Conservation (phyloP, 2,113 vertebrate genomes). For the Cephalopholis sonnerati region DNA sequence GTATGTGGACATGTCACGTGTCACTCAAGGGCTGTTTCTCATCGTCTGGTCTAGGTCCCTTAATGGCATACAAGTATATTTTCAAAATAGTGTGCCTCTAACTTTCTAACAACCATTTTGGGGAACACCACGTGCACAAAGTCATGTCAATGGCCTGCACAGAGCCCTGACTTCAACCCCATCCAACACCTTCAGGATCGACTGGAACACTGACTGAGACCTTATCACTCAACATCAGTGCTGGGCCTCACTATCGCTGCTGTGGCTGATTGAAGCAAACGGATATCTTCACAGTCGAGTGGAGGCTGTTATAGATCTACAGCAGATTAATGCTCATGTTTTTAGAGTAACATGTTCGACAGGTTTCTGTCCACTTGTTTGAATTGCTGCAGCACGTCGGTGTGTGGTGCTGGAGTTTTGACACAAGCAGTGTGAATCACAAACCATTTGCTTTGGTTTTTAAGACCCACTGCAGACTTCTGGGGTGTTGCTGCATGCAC, state of each 20-base stretch:
- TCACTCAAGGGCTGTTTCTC: no score
- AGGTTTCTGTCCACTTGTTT: neutral
- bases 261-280: neutral
- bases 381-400: slow-evolving; percentile 4
- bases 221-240: no score
- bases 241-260: no score
- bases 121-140: neutral
- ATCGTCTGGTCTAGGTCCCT: no score
- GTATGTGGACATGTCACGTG: no score
- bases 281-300: no score
- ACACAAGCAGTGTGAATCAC: neutral
- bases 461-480: neutral
- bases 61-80: neutral
- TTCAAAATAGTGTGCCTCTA: neutral
- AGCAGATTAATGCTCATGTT: neutral
- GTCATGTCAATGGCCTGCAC: neutral
- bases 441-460: neutral
- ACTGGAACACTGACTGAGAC: no score
- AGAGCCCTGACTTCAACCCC: no score
- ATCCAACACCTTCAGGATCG: no score
- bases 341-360: neutral
- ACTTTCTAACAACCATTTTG: neutral
- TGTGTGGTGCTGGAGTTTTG: neutral
- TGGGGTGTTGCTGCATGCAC: neutral
- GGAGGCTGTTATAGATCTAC: neutral